Percentiles rank a stretch among this genome's conserved stretches.
Evolutionary conservation across 2,888 invertebrate species (phyloP).

Genomic region (Sarcophaga rosellei): DNA sequence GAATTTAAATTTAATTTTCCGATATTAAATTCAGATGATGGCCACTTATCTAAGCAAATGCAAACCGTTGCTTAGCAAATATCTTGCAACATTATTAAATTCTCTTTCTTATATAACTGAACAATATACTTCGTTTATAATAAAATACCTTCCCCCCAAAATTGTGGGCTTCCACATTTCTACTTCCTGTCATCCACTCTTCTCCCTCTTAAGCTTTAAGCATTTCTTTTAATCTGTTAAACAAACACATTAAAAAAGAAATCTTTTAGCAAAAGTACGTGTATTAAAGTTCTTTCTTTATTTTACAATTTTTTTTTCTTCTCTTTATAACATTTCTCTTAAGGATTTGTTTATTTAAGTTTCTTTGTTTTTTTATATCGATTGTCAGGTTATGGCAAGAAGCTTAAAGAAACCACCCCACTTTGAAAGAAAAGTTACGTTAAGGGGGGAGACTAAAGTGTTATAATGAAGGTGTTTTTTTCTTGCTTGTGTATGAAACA

Average conservation of each 20-base stretch:
- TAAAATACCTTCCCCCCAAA: background rate
- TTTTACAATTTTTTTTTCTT: background rate
- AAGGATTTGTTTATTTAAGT: conserved; percentile 53
- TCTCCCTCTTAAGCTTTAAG: conserved; percentile 69
- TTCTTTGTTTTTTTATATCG: conserved; percentile 12
- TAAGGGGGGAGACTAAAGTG: background rate
- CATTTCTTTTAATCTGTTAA: conserved; percentile 73
- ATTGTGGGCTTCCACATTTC: conserved; percentile 1
- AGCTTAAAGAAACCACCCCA: background rate
- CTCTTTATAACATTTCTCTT: background rate
- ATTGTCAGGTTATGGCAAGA: background rate
- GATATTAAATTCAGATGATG: no score
- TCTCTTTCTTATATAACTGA: background rate
- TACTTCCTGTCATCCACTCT: conserved; percentile 6
- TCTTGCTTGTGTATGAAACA: background rate
- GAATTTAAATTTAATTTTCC: no score
- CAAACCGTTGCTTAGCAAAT: no score
- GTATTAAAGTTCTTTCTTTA: background rate
- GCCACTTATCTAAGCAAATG: no score
- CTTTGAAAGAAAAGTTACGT: background rate
- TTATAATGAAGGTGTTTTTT: conserved; percentile 20
- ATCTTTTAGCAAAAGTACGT: background rate
- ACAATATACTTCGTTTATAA: background rate
- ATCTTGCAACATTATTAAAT: conserved; percentile 9
- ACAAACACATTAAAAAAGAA: conserved; percentile 72